These are phyloP conservation scores for Petromus typicus DNA, from an alignment of 2,113 vertebrate species.

Conservation along the genomic window DNA sequence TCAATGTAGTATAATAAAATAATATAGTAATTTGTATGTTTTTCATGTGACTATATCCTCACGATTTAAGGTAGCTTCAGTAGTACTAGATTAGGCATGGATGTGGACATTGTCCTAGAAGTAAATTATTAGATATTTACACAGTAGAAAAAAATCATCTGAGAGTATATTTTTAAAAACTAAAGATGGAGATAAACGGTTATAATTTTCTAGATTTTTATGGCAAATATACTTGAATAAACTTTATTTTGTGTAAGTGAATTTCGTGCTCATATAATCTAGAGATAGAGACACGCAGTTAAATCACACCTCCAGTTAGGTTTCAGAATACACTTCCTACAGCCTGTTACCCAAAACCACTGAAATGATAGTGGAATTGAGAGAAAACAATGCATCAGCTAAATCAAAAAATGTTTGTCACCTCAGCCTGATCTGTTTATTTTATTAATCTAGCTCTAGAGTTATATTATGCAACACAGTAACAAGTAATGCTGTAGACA, in stretches of 20 bases:
- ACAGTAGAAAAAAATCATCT: slow-evolving; percentile 55
- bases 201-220: slow-evolving; percentile 32
- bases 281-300: background rate
- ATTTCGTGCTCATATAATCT: background rate
- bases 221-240: background rate
- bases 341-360: background rate
- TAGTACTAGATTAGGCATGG: slow-evolving; percentile 42
- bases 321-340: background rate
- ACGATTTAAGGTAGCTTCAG: slow-evolving; percentile 49
- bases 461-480: background rate
- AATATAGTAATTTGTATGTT: background rate
- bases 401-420: slow-evolving; percentile 26
- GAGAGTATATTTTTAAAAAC: slow-evolving; percentile 58
- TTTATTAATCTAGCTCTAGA: slow-evolving; percentile 32
- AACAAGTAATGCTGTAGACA: background rate
- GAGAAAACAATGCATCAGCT: slow-evolving; percentile 16
- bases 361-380: slow-evolving; percentile 5
- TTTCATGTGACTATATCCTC: background rate
- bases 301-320: background rate
- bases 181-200: background rate
- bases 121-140: slow-evolving; percentile 66
- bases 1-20: background rate
- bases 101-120: background rate
- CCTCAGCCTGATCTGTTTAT: background rate
- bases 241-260: background rate